Conservation (phyloP, 1,140 invertebrate genomes). For the Caenorhabditis briggsae region DNA sequence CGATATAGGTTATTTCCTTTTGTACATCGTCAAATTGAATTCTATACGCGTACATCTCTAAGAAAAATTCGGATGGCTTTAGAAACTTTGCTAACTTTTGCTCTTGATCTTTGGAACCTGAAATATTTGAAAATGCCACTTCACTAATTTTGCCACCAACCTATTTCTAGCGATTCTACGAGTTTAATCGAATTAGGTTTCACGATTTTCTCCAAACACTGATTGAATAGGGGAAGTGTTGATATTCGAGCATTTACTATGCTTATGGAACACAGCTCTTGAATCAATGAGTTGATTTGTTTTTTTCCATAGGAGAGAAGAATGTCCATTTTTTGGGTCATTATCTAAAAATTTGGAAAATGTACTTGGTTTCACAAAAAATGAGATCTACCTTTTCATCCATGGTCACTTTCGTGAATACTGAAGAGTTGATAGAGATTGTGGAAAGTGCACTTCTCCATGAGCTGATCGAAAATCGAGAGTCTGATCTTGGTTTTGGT, state of each 20-base stretch:
- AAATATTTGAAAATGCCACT: too few relatives aligned
- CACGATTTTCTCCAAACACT: constrained; percentile 30
- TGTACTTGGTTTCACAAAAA: background rate
- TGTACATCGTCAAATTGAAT: constrained; percentile 11
- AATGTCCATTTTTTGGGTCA: constrained; percentile 41
- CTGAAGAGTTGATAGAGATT: constrained; percentile 3
- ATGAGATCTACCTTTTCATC: background rate
- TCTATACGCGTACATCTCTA: constrained; percentile 37
- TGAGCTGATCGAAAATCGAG: constrained; percentile 29
- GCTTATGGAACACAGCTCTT: constrained; percentile 31
- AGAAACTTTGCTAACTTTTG: background rate
- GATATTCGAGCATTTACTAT: background rate
- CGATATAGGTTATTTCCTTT: constrained; percentile 12
- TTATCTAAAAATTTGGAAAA: background rate
- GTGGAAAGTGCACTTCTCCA: constrained; percentile 25
- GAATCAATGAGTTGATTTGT: constrained; percentile 23
- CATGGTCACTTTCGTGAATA: constrained; percentile 13
- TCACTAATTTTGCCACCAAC: background rate
- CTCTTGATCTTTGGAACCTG: background rate
- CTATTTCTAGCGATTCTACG: background rate
- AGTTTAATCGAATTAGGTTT: background rate
- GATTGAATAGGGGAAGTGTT: constrained; percentile 28
- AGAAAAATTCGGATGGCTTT: constrained; percentile 5
- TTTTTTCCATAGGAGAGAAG: constrained; percentile 19
- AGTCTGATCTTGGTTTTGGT: constrained; percentile 17